Percentiles rank a stretch among this genome's conserved stretches.
These are phyloP conservation scores for Leptarthrus brevirostris DNA, from an alignment of 2,888 invertebrate genomes.

Conservation along the genomic window DNA sequence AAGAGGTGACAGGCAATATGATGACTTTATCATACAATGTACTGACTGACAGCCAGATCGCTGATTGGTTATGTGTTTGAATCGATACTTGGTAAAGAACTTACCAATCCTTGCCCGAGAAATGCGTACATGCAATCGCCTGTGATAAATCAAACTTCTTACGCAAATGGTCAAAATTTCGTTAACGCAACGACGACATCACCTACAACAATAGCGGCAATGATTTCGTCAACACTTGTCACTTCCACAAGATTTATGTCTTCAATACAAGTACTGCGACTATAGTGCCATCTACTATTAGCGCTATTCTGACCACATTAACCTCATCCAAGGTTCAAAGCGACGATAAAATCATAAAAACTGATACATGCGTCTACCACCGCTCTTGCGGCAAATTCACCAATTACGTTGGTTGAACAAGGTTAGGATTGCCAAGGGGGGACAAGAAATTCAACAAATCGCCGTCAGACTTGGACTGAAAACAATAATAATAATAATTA, in stretches of 20 bases:
- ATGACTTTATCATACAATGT: slow-evolving; percentile 93
- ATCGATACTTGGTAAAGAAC: slow-evolving; percentile 71
- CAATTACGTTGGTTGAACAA: too few species aligned
- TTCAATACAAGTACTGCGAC: slow-evolving; percentile 21
- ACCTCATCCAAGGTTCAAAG: too few species aligned
- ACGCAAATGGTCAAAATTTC: neutral
- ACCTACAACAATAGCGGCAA: slow-evolving; percentile 54
- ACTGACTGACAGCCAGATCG: slow-evolving; percentile 85
- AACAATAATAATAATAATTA: too few species aligned
- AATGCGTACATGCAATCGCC: slow-evolving; percentile 62
- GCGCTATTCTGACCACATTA: slow-evolving; percentile 48
- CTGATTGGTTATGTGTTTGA: slow-evolving; percentile 84
- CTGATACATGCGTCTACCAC: too few species aligned
- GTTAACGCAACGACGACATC: slow-evolving; percentile 56
- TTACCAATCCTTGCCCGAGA: slow-evolving; percentile 67
- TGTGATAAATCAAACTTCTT: slow-evolving; percentile 52
- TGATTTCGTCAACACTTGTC: slow-evolving; percentile 3
- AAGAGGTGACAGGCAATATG: slow-evolving; percentile 93
- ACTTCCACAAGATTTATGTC: slow-evolving; percentile 15
- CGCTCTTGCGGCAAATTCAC: too few species aligned
- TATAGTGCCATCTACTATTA: slow-evolving; percentile 8
- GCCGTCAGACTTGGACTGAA: too few species aligned
- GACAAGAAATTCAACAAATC: too few species aligned
- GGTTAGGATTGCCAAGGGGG: too few species aligned
- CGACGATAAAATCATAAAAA: too few species aligned